Base-by-base conservation (phyloP, 64 coral and sea anemone genomes). In the Acropora yongei region DNA sequence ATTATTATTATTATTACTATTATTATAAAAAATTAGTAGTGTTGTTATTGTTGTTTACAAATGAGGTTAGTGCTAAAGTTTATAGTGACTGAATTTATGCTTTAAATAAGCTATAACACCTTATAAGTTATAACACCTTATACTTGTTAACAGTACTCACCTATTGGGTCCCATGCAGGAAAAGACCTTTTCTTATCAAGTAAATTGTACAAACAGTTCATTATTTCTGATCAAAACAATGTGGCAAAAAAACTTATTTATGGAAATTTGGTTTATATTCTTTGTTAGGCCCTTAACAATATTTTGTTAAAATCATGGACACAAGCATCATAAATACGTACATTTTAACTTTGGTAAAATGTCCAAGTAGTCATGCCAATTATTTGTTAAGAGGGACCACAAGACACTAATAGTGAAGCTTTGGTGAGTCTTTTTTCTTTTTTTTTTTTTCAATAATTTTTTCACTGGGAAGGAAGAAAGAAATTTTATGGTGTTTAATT, bases 101-200 rank as follows among this genome's bases (percentile, higher is more conserved):
- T 30, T 30, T 30, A 30, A 30, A 30, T 30, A 30, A 30, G 30
- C 30, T 30, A 30, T 30, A 30, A 30, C 30, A 30, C n/a, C n/a
- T n/a, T n/a, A n/a, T n/a, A n/a, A n/a, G n/a, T n/a, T n/a, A n/a
- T n/a, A n/a, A n/a, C n/a, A n/a, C 30, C 30, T 30, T 30, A 30
- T 30, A 30, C 30, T 30, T 30, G 30, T 30, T 30, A 30, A 30
- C 30, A 30, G 30, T 30, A 85, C 82, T 18, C 46, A 85, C 82
- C 82, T 68, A 45, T 49, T 51, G 82, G 82, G 44, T 85, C 82
- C 82, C 82, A 85, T 85, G 82, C 72, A 57, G 82, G 44, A 47
- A 18, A 45, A 85, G 82, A 68, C 82, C 63, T 41, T 48, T 8
- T 16, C 12, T 69, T 85, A 71, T 39, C 65, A 66, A 12, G 7